phyloP scores from a whole-genome alignment of 2,113 vertebrate genomes.

The Orcinus orca region DNA sequence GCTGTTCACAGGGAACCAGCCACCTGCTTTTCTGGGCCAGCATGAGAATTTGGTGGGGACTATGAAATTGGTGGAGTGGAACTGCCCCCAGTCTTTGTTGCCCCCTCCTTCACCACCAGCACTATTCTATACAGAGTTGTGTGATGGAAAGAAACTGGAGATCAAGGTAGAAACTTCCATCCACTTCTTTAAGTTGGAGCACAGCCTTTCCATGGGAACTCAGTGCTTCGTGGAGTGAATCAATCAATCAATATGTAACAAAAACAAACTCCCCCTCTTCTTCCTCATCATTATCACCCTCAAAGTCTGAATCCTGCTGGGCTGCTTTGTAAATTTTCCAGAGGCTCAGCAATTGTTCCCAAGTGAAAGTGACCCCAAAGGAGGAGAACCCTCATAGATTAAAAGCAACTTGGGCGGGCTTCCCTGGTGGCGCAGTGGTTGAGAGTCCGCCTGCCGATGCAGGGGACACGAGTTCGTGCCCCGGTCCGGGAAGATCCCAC shows the following conservation, averaged over 20 bases:
- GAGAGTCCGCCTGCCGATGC: too few relatives aligned
- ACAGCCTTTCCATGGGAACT: background rate
- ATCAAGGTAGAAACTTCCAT: background rate
- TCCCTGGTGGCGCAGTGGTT: too few relatives aligned
- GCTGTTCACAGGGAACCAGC: fast-evolving
- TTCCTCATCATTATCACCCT: too few relatives aligned
- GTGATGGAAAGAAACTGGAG: background rate
- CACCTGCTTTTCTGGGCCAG: background rate
- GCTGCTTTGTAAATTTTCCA: background rate
- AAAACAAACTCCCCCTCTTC: background rate
- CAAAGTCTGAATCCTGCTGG: background rate
- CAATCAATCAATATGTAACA: background rate
- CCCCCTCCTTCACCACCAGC: background rate
- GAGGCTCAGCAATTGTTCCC: background rate
- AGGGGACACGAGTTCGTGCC: too few relatives aligned
- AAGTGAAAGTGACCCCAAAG: background rate
- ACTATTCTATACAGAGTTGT: fast-evolving
- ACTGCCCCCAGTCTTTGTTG: too few relatives aligned
- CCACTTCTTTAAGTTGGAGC: background rate
- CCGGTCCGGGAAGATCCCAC: too few relatives aligned
- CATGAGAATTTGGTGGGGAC: background rate
- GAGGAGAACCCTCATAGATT: background rate
- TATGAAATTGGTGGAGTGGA: too few relatives aligned
- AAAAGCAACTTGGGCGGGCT: background rate
- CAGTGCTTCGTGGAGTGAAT: background rate